A percentile compares a stretch with the other conserved stretches of the same genome.
These are phyloP conservation scores for Neoaliturus tenellus DNA, from an alignment of 2,888 invertebrate species.

Conservation along the genomic window DNA sequence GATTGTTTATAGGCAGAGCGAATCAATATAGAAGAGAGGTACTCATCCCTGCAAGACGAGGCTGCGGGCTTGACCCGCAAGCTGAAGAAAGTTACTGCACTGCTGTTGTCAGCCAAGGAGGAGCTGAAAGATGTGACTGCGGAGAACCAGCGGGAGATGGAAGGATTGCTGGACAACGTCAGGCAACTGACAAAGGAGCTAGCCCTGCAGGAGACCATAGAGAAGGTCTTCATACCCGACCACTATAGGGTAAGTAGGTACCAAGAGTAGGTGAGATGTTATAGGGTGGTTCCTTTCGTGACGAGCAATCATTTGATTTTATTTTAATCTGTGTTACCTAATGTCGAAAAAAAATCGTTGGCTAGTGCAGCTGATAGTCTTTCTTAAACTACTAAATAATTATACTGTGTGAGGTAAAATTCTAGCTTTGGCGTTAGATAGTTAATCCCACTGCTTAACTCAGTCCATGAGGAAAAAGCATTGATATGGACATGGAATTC, in stretches of 20 bases:
- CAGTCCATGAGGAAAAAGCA: too few relatives aligned
- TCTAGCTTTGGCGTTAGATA: too few relatives aligned
- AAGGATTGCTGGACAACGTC: conserved; percentile 95
- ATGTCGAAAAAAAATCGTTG: too few relatives aligned
- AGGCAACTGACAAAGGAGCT: conserved; percentile 93
- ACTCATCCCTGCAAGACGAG: conserved; percentile 96
- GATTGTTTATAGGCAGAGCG: conserved; percentile 82
- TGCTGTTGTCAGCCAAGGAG: conserved; percentile 90
- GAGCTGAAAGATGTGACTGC: conserved; percentile 91
- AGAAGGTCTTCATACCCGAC: conserved; percentile 95
- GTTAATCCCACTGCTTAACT: too few relatives aligned
- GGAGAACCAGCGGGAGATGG: conserved; percentile 98
- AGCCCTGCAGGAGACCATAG: conserved; percentile 91
- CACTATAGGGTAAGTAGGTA: conserved; percentile 86
- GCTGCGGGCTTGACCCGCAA: conserved; percentile 95
- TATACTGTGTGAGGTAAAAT: too few relatives aligned
- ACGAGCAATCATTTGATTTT: too few relatives aligned
- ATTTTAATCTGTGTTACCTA: too few relatives aligned
- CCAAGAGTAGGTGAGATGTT: background rate
- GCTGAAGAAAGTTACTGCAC: conserved; percentile 90
- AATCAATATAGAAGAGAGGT: conserved; percentile 95
- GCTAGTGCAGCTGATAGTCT: too few relatives aligned
- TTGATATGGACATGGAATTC: too few relatives aligned
- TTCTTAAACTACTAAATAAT: too few relatives aligned
- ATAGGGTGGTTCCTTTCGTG: too few relatives aligned